A percentile compares a stretch with the other conserved stretches of the same genome.
Conservation (phyloP, 1,140 invertebrate genomes). For the Anthonomus grandis region DNA sequence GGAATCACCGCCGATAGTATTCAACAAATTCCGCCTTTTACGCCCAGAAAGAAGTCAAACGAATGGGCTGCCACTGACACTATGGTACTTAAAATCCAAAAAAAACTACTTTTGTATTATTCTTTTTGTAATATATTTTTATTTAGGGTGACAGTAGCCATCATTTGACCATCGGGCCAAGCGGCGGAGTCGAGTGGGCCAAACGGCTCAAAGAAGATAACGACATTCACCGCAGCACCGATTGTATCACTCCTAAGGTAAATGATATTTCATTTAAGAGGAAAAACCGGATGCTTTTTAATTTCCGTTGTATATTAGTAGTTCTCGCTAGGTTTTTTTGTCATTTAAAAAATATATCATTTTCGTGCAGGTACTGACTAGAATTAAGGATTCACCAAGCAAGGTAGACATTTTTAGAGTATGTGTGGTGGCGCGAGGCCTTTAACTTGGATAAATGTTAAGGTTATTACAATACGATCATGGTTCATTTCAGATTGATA, state of each 20-base stretch:
- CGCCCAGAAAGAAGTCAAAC: conserved; percentile 53
- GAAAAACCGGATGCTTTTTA: too few species aligned
- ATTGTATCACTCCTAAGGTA: conserved; percentile 64
- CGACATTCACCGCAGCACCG: conserved; percentile 61
- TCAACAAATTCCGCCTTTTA: conserved; percentile 56
- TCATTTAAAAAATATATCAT: not conserved
- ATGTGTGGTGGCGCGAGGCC: too few species aligned
- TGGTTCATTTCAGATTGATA: too few species aligned
- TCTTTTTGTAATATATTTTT: conserved; percentile 1
- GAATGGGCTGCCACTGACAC: conserved; percentile 48
- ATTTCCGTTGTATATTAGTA: too few species aligned
- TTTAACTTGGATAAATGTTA: too few species aligned
- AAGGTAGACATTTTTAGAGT: conserved; percentile 24
- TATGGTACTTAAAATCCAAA: not conserved
- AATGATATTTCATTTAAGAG: too few species aligned
- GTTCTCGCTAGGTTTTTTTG: too few species aligned
- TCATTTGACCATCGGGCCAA: conserved; percentile 60
- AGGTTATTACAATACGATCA: too few species aligned
- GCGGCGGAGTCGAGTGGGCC: conserved; percentile 64
- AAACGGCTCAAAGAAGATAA: conserved; percentile 54
- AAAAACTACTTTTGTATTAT: not conserved
- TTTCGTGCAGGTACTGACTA: conserved; percentile 10
- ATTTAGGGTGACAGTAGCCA: conserved; percentile 45
- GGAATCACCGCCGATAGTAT: conserved; percentile 50
- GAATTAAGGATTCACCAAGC: conserved; percentile 18